A percentile compares a stretch with the other conserved stretches of the same genome.
Evolutionary conservation across 2,113 vertebrate species (phyloP).

Genomic region (Zeus faber): DNA sequence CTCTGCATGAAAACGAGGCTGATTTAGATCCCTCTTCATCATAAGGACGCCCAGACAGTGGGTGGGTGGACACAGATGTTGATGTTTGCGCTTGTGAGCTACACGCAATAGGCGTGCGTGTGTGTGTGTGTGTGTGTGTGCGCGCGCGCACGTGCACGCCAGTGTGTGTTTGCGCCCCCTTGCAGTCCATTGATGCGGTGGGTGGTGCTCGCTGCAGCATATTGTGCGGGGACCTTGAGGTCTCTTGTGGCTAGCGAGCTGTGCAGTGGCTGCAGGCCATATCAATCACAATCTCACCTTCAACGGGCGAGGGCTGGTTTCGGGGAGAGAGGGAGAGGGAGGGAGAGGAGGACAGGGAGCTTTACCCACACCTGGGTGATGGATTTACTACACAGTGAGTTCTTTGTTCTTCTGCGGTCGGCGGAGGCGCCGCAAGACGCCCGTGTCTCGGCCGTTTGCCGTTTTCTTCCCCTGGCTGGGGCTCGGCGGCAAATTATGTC

Average conservation of each 20-base stretch:
- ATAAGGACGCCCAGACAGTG: constrained; percentile 18
- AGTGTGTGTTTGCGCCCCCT: no score
- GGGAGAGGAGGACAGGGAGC: constrained; percentile 11
- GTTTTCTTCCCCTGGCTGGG: constrained; percentile 31
- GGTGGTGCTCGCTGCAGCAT: constrained; percentile 23
- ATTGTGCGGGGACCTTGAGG: constrained; percentile 35
- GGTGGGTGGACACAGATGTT: constrained; percentile 39
- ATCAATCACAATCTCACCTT: constrained; percentile 64
- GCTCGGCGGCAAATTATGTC: constrained; percentile 50
- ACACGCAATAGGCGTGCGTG: constrained; percentile 24
- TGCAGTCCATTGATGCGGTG: constrained; percentile 37
- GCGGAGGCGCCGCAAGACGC: no score
- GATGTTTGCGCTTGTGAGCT: constrained; percentile 22
- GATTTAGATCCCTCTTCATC: constrained; percentile 20
- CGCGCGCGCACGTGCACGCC: no score
- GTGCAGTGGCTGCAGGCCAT: constrained; percentile 44
- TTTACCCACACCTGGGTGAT: constrained; percentile 60
- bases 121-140: no score
- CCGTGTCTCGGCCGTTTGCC: neutral
- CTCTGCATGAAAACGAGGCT: constrained; percentile 1
- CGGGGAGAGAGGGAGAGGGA: constrained; percentile 3
- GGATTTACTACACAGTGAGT: constrained; percentile 61
- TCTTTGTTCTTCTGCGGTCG: constrained; percentile 56
- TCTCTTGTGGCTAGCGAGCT: constrained; percentile 35
- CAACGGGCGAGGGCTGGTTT: constrained; percentile 37